These are phyloP conservation scores for Python bivittatus DNA, from an alignment of 2,113 vertebrate genomes.

Conservation along the genomic window DNA sequence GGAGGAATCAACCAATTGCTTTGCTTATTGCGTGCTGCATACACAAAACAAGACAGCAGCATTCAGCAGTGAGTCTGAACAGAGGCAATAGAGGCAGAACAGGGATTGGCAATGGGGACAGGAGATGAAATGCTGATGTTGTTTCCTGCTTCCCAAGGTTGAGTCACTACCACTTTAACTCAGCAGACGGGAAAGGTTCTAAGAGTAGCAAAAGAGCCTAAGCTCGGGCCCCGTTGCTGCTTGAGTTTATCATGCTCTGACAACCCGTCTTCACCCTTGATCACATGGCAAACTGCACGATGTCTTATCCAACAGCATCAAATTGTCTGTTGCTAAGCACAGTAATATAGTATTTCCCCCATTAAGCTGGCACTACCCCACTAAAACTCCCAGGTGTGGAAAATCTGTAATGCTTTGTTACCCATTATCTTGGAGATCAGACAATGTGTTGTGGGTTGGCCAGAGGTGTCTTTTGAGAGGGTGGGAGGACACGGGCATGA, in stretches of 20 bases:
- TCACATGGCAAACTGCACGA: background rate
- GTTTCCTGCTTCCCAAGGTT: background rate
- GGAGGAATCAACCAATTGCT: background rate
- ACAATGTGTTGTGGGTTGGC: background rate
- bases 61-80: background rate
- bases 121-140: background rate
- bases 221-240: background rate
- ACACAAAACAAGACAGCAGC: background rate
- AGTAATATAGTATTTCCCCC: background rate
- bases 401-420: background rate
- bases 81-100: background rate
- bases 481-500: background rate
- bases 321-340: background rate
- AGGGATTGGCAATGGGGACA: background rate
- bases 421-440: background rate
- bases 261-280: background rate
- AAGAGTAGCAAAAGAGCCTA: background rate
- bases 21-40: background rate
- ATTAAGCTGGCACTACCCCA: background rate
- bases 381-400: background rate
- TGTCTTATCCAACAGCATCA: background rate
- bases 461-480: background rate
- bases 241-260: background rate
- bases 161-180: background rate
- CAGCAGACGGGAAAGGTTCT: background rate